These are phyloP conservation scores for Hirtodrosophila confusa DNA, from an alignment of 2,888 invertebrate species.

Conservation along the genomic window DNA sequence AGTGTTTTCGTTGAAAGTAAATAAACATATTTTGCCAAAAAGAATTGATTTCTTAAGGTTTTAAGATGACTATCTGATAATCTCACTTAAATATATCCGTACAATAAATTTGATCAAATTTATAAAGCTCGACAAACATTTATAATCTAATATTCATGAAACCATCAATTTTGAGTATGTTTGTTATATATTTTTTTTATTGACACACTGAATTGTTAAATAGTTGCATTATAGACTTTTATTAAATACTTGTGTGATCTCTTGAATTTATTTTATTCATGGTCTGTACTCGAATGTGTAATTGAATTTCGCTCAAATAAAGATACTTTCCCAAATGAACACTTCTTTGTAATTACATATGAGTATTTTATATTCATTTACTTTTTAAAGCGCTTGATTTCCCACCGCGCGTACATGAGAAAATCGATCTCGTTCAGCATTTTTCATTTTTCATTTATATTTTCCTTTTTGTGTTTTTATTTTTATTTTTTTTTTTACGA, in stretches of 20 bases:
- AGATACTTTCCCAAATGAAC: not conserved
- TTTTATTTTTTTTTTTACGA: not conserved
- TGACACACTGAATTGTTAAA: no score
- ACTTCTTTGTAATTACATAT: slow-evolving; percentile 7
- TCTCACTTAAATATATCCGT: no score
- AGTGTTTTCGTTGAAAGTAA: no score
- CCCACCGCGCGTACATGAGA: not conserved
- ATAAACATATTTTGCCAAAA: no score
- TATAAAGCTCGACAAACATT: no score
- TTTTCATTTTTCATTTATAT: not conserved
- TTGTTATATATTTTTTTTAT: no score
- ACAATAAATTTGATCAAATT: no score
- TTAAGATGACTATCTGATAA: no score
- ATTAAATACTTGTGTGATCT: not conserved
- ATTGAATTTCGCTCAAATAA: slow-evolving; percentile 1
- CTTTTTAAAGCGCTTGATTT: slow-evolving; percentile 9
- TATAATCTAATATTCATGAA: no score
- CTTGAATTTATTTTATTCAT: not conserved
- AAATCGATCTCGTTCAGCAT: slow-evolving; percentile 43
- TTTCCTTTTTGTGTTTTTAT: not conserved
- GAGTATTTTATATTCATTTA: not conserved
- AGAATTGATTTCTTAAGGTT: no score
- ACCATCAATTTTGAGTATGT: no score
- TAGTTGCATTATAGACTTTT: slow-evolving; percentile 1
- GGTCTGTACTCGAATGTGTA: not conserved